phyloP scores from a whole-genome alignment of 2,888 invertebrate genomes.

The Cataglyphis altisquamis region DNA sequence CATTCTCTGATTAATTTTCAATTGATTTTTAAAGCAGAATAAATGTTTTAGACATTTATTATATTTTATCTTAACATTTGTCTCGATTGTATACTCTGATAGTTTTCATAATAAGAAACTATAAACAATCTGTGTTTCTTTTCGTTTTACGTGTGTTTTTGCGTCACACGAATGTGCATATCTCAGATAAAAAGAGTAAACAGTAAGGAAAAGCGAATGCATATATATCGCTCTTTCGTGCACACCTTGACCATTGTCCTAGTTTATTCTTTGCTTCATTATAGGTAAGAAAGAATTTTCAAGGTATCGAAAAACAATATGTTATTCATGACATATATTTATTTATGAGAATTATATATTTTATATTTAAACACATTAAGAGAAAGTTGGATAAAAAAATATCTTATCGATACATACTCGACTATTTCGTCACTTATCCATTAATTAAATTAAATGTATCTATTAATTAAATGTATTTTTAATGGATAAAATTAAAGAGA shows the following conservation, averaged over 20 bases:
- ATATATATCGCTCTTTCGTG: conserved; percentile 16
- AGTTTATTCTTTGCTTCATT: conserved; percentile 27
- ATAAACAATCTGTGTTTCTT: background rate
- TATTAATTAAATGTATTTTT: conserved; percentile 22
- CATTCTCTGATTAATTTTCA: background rate
- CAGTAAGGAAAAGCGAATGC: conserved; percentile 23
- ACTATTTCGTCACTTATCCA: conserved; percentile 23
- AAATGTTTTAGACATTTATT: background rate
- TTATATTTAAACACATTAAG: background rate
- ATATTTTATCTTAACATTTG: background rate
- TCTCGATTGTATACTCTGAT: background rate
- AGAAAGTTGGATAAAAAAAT: background rate
- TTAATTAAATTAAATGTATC: conserved; percentile 14
- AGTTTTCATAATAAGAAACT: background rate
- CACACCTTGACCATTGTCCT: conserved; percentile 38
- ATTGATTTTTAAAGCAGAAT: background rate
- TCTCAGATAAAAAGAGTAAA: conserved; percentile 8
- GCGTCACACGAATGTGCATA: background rate
- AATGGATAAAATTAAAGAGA: background rate
- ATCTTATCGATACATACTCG: conserved; percentile 22
- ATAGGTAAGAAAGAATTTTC: conserved; percentile 30
- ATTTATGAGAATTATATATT: background rate
- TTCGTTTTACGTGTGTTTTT: conserved; percentile 1
- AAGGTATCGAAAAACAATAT: conserved; percentile 17
- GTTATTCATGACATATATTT: conserved; percentile 12